Evolutionary conservation across 2,113 vertebrate species (phyloP).

Genomic region (Platysternon megacephalum): DNA sequence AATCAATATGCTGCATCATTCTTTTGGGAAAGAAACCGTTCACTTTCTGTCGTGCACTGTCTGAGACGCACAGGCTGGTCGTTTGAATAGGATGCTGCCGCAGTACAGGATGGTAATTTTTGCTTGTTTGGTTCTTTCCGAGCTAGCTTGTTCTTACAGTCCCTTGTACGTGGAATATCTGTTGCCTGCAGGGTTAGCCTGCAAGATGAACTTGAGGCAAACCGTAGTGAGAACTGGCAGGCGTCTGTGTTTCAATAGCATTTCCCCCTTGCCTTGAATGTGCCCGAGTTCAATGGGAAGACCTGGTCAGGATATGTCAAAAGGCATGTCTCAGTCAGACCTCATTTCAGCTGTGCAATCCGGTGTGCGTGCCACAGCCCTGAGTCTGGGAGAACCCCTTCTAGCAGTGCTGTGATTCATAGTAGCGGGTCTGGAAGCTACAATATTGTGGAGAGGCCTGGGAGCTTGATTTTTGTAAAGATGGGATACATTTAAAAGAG

Average conservation of each 20-base stretch:
- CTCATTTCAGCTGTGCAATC: conserved; percentile 16
- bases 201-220: neutral
- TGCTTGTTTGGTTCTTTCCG: neutral
- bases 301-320: conserved; percentile 56
- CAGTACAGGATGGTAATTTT: neutral
- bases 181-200: conserved; percentile 27
- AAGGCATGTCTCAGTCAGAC: conserved; percentile 38
- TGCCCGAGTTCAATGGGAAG: conserved; percentile 31
- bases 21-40: neutral
- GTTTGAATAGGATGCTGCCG: neutral
- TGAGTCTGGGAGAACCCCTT: neutral
- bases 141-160: neutral
- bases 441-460: conserved; percentile 13
- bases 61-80: neutral
- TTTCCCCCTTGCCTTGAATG: conserved; percentile 22
- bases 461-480: neutral
- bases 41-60: neutral
- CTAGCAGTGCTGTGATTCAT: conserved; percentile 34
- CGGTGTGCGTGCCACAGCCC: neutral
- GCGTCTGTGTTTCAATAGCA: neutral
- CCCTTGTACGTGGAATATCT: neutral
- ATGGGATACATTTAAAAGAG: conserved; percentile 61
- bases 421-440: conserved; percentile 11
- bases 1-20: neutral
- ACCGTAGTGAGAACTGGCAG: conserved; percentile 9